A percentile compares a stretch with the other conserved stretches of the same genome.
Conservation (phyloP, 37 sponge, comb jelly and placozoan species). For the Eunapius fragilis region DNA sequence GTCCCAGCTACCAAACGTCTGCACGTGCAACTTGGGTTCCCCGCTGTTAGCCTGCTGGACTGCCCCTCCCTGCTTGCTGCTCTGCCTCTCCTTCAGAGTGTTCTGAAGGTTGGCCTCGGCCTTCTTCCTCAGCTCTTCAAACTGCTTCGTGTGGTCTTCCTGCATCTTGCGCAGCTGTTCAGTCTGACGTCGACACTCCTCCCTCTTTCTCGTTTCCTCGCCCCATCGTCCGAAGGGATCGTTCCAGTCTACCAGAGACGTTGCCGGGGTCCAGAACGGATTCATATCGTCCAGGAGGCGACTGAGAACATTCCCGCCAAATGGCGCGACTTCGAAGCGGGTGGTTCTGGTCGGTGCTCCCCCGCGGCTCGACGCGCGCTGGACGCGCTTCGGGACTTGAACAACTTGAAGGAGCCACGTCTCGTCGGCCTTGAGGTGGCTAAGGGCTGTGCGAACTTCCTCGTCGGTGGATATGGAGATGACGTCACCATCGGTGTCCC, state of each 20-base stretch:
- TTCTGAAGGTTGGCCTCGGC: not conserved
- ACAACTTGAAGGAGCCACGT: constrained; percentile 11
- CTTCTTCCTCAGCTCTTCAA: constrained; percentile 18
- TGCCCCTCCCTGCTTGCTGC: not conserved
- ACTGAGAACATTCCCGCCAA: not conserved
- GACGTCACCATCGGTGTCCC: constrained; percentile 47
- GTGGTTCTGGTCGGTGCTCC: no score
- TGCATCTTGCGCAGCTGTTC: not conserved
- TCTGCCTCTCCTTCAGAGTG: not conserved
- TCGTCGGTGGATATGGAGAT: no score
- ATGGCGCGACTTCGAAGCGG: not conserved
- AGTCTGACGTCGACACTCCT: not conserved
- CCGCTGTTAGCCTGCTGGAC: not conserved
- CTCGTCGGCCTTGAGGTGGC: not conserved
- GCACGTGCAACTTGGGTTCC: constrained; percentile 15
- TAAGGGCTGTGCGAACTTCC: no score
- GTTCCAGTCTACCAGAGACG: no score
- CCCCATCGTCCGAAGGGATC: no score
- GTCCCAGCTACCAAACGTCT: constrained; percentile 22
- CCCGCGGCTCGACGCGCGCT: no score
- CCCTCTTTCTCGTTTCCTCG: no score
- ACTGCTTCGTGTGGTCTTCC: no score
- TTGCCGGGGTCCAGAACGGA: no score
- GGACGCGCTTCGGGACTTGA: no score
- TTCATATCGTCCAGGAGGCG: no score